These are phyloP conservation scores for Tragelaphus eurycerus DNA, from an alignment of 2,797 vertebrate species.

Conservation along the genomic window DNA sequence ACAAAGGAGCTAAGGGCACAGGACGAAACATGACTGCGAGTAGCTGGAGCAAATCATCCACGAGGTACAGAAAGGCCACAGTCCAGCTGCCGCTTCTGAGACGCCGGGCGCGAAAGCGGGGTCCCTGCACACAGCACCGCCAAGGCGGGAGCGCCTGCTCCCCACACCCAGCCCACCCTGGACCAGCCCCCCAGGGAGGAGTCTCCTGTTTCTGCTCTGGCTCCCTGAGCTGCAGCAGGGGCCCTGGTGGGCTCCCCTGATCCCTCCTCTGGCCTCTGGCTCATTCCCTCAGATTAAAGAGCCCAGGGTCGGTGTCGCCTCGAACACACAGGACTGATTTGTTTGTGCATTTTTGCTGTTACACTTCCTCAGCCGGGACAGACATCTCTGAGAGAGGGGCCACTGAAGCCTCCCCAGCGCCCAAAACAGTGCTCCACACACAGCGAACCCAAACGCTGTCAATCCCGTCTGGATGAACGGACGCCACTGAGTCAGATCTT, in stretches of 20 bases:
- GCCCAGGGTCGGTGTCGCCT: not conserved
- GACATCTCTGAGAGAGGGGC: not conserved
- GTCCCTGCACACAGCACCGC: not conserved
- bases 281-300: not conserved
- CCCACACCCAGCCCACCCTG: too few species aligned
- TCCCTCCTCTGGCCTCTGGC: not conserved
- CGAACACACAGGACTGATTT: not conserved
- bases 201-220: too few species aligned
- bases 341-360: not conserved
- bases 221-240: not conserved
- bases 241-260: not conserved
- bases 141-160: too few species aligned
- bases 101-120: fast-evolving
- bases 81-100: not conserved
- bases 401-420: not conserved
- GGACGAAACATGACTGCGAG: fast-evolving
- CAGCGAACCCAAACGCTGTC: not conserved
- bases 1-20: too few species aligned
- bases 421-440: not conserved
- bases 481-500: not conserved
- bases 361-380: not conserved
- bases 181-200: too few species aligned
- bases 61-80: not conserved
- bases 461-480: not conserved
- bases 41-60: not conserved